Evolutionary conservation across 1,140 invertebrate genomes (phyloP).

Genomic region (Melanaphis sacchari): DNA sequence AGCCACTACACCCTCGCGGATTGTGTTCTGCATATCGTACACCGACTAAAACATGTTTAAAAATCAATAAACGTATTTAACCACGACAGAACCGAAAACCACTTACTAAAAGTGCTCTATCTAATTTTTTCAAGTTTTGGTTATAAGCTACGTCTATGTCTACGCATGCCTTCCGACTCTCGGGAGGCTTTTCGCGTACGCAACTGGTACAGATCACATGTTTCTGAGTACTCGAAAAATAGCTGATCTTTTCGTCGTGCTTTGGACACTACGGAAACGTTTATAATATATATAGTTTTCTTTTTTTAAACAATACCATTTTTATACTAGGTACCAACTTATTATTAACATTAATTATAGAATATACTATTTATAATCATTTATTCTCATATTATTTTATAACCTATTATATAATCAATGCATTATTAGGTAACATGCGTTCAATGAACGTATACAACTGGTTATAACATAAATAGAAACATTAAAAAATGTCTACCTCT

Average conservation of each 20-base stretch:
- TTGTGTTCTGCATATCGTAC: constrained; percentile 70
- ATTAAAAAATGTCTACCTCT: neutral
- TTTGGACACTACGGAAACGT: constrained; percentile 68
- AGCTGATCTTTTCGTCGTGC: constrained; percentile 76
- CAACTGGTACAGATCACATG: constrained; percentile 76
- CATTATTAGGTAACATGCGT: neutral
- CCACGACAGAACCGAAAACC: neutral
- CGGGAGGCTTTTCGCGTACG: constrained; percentile 72
- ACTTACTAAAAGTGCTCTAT: constrained; percentile 67
- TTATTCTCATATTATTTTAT: too few relatives aligned
- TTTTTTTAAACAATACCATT: neutral
- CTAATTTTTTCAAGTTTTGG: constrained; percentile 73
- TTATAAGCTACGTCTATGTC: constrained; percentile 77
- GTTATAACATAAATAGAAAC: neutral
- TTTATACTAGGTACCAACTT: neutral
- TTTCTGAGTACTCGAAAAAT: constrained; percentile 74
- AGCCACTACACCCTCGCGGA: constrained; percentile 71
- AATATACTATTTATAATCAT: too few relatives aligned
- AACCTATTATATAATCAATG: too few relatives aligned
- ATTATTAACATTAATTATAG: neutral
- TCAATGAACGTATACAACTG: neutral
- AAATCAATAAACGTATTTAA: neutral
- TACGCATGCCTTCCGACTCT: constrained; percentile 72
- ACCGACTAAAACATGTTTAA: constrained; percentile 64
- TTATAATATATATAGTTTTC: constrained; percentile 39